Evolutionary conservation across 64 coral and sea anemone genomes (phyloP).

Genomic region (Astreopora myriophthalma): DNA sequence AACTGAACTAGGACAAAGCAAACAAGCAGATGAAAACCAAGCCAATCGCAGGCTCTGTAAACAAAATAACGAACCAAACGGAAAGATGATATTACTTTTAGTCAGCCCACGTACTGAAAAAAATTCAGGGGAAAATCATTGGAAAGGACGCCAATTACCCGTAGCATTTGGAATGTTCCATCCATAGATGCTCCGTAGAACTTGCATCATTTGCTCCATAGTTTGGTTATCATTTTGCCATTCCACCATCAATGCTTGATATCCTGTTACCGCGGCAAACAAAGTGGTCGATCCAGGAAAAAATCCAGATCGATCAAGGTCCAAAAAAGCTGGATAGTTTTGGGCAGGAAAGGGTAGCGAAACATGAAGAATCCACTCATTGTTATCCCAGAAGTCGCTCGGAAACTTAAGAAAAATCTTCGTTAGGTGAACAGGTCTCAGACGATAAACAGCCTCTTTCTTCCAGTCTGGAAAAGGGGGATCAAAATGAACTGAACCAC

Average conservation of each 20-base stretch:
- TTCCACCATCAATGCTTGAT: conserved; percentile 50
- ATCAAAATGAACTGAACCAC: conserved; percentile 45
- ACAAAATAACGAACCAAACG: too few species aligned
- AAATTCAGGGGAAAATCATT: too few species aligned
- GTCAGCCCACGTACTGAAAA: too few species aligned
- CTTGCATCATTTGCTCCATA: conserved; percentile 57
- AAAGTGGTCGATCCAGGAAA: conserved; percentile 53
- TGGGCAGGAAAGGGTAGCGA: not conserved
- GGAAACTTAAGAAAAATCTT: conserved; percentile 80
- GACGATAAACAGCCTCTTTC: conserved; percentile 58
- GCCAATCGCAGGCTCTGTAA: too few species aligned
- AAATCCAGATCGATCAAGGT: conserved; percentile 36
- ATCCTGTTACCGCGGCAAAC: conserved; percentile 31
- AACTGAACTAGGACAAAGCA: too few species aligned
- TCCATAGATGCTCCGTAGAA: conserved; percentile 67
- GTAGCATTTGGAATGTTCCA: conserved; percentile 41
- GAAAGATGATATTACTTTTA: too few species aligned
- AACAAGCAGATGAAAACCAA: too few species aligned
- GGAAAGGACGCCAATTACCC: too few species aligned
- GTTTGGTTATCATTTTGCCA: conserved; percentile 47
- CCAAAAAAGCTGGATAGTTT: conserved; percentile 31
- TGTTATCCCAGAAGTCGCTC: conserved; percentile 71
- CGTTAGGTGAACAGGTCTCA: conserved; percentile 43
- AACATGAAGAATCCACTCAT: conserved; percentile 57
- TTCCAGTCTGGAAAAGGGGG: conserved; percentile 79